These are phyloP conservation scores for Sander lucioperca DNA, from an alignment of 2,113 vertebrate genomes.

Conservation along the genomic window DNA sequence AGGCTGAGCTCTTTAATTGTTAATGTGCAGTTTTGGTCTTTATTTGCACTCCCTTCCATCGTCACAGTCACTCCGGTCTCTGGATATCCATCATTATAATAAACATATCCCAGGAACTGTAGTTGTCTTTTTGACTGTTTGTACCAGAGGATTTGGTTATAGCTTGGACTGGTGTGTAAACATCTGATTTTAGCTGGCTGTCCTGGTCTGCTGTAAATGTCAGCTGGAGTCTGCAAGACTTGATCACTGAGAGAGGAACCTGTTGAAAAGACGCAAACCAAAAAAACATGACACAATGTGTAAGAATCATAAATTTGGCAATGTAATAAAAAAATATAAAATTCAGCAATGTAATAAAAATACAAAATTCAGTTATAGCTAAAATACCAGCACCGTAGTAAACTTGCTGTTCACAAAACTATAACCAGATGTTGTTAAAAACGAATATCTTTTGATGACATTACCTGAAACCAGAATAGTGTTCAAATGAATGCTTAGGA, in stretches of 20 bases:
- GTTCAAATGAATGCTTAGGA: background rate
- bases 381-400: no score
- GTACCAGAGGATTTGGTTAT: slow-evolving; percentile 65
- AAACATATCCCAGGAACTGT: background rate
- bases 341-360: no score
- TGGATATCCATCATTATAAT: no score
- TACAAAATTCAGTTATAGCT: no score
- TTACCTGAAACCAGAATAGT: slow-evolving; percentile 9
- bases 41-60: background rate
- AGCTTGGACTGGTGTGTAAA: slow-evolving; percentile 26
- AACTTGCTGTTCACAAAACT: no score
- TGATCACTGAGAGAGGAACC: slow-evolving; percentile 27
- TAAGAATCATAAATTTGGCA: background rate
- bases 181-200: slow-evolving; percentile 42
- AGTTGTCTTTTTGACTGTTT: background rate
- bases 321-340: no score
- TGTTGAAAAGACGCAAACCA: background rate
- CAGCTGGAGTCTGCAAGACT: slow-evolving; percentile 39
- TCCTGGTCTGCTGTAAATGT: background rate
- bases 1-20: background rate
- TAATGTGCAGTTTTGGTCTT: slow-evolving; percentile 8
- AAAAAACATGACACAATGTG: background rate
- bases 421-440: background rate
- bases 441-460: no score
- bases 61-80: background rate